Evolutionary conservation across 2,797 vertebrate species (phyloP).

Genomic region (Enteromius fasciolatus): DNA sequence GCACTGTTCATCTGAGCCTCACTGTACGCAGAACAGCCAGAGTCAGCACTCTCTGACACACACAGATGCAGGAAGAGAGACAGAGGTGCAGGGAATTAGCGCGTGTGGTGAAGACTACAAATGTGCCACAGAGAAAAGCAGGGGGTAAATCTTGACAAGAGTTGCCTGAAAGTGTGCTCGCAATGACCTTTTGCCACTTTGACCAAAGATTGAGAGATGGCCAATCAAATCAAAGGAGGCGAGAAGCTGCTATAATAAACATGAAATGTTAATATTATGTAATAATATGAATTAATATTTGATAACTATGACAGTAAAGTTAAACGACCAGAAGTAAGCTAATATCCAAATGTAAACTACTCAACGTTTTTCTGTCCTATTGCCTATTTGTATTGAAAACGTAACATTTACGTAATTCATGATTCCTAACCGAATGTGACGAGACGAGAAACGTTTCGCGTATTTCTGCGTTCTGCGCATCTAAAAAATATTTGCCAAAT

Average conservation of each 20-base stretch:
- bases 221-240: not conserved
- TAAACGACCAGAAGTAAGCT: not conserved
- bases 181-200: not conserved
- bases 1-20: conserved; percentile 32
- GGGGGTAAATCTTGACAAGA: conserved; percentile 24
- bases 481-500: not conserved
- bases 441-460: not conserved
- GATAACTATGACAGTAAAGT: not conserved
- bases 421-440: not conserved
- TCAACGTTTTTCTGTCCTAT: not conserved
- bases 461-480: not conserved
- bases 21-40: conserved; percentile 20
- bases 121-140: conserved; percentile 49
- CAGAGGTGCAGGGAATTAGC: conserved; percentile 20
- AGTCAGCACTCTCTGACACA: conserved; percentile 43
- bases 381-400: not conserved
- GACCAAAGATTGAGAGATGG: not conserved
- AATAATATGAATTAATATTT: not conserved
- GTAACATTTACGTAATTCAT: not conserved
- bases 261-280: not conserved
- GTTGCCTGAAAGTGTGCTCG: not conserved
- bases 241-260: not conserved
- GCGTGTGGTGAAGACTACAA: conserved; percentile 50
- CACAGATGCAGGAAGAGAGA: conserved; percentile 35
- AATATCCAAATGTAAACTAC: not conserved